These are phyloP conservation scores for Halcyon senegalensis DNA, from an alignment of 2,113 vertebrate genomes.

Conservation along the genomic window DNA sequence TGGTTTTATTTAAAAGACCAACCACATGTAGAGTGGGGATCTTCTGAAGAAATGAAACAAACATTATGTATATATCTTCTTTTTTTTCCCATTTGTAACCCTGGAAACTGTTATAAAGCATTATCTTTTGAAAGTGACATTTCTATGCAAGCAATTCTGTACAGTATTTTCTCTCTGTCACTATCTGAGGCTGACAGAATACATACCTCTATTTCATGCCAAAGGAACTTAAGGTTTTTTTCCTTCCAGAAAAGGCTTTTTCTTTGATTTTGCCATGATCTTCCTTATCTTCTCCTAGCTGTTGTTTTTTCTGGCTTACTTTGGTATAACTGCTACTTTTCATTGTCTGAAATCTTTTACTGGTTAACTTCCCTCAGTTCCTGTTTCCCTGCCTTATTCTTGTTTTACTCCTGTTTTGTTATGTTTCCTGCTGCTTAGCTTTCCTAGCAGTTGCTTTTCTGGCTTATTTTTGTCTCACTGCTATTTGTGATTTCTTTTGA, in stretches of 20 bases:
- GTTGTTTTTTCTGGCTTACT: slow-evolving; percentile 29
- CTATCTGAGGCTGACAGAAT: slow-evolving; percentile 41
- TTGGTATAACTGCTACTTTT: slow-evolving; percentile 15
- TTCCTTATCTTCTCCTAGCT: slow-evolving; percentile 30
- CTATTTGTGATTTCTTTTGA: slow-evolving; percentile 36
- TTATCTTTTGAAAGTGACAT: slow-evolving; percentile 37
- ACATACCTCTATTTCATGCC: background rate
- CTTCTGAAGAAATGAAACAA: slow-evolving; percentile 41
- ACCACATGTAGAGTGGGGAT: background rate
- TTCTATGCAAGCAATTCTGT: background rate
- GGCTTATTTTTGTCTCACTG: slow-evolving; percentile 15
- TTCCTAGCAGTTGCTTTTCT: slow-evolving; percentile 41
- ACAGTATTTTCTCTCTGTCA: slow-evolving; percentile 2
- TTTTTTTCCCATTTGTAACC: background rate
- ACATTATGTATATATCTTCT: slow-evolving; percentile 6
- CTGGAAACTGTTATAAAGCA: slow-evolving; percentile 44
- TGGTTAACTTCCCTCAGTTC: slow-evolving; percentile 4
- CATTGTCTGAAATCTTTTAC: slow-evolving; percentile 14
- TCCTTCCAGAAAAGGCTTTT: slow-evolving; percentile 14
- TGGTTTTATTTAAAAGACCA: slow-evolving; percentile 35
- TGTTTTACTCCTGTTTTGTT: slow-evolving; percentile 25
- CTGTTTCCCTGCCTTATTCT: slow-evolving; percentile 34
- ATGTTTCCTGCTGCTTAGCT: slow-evolving; percentile 29
- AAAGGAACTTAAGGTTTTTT: background rate
- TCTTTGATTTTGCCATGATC: slow-evolving; percentile 42